phyloP scores from a whole-genome alignment of 2,797 vertebrate species.

The Cuculus canorus region DNA sequence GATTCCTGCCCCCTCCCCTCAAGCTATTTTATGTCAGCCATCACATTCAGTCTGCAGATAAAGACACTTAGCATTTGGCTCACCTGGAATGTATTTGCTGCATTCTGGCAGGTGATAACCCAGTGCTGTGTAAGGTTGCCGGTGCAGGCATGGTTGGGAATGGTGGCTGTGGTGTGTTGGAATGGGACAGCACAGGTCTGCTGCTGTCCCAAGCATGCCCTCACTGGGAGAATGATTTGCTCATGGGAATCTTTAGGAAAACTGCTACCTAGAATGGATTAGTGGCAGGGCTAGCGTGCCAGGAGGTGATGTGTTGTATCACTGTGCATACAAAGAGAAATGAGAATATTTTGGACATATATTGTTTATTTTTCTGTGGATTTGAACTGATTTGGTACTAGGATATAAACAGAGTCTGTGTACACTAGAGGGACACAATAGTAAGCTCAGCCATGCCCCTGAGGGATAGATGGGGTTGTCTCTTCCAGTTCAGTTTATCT shows the following conservation, averaged over 20 bases:
- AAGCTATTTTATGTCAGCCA: background rate
- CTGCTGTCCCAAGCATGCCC: background rate
- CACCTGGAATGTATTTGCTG: background rate
- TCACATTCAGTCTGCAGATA: background rate
- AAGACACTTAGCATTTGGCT: conserved; percentile 7
- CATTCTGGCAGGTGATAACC: conserved; percentile 12
- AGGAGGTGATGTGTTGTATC: background rate
- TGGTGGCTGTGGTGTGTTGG: background rate
- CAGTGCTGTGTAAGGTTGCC: background rate
- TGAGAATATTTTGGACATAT: background rate
- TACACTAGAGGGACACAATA: background rate
- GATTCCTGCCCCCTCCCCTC: background rate
- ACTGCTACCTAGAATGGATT: background rate
- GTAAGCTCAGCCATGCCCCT: background rate
- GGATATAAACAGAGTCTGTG: background rate
- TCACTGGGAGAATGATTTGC: background rate
- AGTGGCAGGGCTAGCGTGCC: background rate
- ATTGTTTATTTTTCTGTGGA: background rate
- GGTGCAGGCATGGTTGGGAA: background rate
- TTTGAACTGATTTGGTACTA: background rate
- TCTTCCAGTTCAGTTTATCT: background rate
- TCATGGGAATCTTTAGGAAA: background rate
- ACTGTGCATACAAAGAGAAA: background rate
- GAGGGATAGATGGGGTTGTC: background rate
- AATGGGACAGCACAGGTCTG: background rate